These are phyloP conservation scores for Drosophila orosa DNA, from an alignment of 1,140 invertebrate species.

Conservation along the genomic window DNA sequence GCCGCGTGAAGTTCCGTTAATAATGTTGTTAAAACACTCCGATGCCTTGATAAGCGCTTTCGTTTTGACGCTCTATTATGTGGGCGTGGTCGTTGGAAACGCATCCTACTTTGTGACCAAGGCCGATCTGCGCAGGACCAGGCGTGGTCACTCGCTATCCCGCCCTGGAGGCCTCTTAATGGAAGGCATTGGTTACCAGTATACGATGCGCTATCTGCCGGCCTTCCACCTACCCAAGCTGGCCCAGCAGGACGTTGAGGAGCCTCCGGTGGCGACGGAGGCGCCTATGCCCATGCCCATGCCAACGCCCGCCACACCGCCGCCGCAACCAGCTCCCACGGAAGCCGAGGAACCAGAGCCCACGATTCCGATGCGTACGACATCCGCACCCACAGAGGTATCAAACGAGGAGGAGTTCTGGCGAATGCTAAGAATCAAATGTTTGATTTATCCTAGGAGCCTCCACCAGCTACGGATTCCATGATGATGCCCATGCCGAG, in stretches of 20 bases:
- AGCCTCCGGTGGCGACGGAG: constrained; percentile 18
- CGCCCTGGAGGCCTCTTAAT: constrained; percentile 51
- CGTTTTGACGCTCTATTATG: constrained; percentile 75
- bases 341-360: constrained; percentile 68
- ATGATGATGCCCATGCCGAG: constrained; percentile 54
- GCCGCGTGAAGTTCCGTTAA: constrained; percentile 74
- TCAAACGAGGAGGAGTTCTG: background rate
- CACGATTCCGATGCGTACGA: constrained; percentile 56
- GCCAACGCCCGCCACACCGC: constrained; percentile 43
- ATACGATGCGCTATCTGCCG: constrained; percentile 69
- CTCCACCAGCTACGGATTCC: constrained; percentile 39
- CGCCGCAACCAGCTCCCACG: constrained; percentile 41
- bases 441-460: background rate
- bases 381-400: constrained; percentile 28
- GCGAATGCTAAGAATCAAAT: background rate
- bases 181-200: constrained; percentile 56
- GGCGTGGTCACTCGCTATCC: constrained; percentile 34
- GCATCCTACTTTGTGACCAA: constrained; percentile 71
- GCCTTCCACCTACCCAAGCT: constrained; percentile 57
- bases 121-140: constrained; percentile 41
- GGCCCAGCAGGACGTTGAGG: constrained; percentile 38
- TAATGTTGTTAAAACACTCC: constrained; percentile 75
- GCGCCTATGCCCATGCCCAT: constrained; percentile 32
- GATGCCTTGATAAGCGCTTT: constrained; percentile 72
- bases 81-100: constrained; percentile 56